phyloP scores from a whole-genome alignment of 2,888 invertebrate species.

The Drosophila flavopinicola region DNA sequence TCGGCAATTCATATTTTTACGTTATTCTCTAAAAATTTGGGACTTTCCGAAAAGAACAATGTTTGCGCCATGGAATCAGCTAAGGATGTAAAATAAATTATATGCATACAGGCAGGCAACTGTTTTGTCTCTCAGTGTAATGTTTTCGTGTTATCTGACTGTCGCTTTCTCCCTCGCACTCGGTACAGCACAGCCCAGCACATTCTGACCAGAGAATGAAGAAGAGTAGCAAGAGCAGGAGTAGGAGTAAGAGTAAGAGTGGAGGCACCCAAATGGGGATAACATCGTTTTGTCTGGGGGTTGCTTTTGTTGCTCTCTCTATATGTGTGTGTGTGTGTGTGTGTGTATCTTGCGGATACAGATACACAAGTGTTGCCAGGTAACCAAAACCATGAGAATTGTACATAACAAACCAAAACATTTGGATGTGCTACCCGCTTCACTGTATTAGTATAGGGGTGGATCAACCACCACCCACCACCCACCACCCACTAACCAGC shows the following conservation, averaged over 20 bases:
- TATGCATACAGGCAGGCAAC: too few species aligned
- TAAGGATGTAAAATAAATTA: too few species aligned
- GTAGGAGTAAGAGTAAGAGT: too few species aligned
- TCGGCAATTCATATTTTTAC: too few species aligned
- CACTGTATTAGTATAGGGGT: slow-evolving; percentile 37
- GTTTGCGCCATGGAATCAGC: too few species aligned
- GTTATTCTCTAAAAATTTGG: too few species aligned
- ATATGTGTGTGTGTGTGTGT: slow-evolving; percentile 30
- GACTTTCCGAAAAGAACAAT: too few species aligned
- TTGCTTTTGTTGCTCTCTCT: slow-evolving; percentile 23
- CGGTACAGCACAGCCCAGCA: neutral
- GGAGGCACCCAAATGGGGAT: slow-evolving; percentile 47
- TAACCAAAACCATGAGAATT: slow-evolving; percentile 66
- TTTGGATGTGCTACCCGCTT: slow-evolving; percentile 11
- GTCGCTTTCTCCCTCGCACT: neutral
- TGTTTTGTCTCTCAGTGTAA: slow-evolving; percentile 5
- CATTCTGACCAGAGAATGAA: slow-evolving; percentile 45
- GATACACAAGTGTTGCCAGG: slow-evolving; percentile 74
- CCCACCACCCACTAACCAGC: neutral
- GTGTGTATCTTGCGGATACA: slow-evolving; percentile 62
- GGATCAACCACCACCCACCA: slow-evolving; percentile 21
- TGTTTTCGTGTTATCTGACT: neutral
- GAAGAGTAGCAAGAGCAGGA: slow-evolving; percentile 21
- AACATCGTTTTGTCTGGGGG: slow-evolving; percentile 54
- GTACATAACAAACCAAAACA: slow-evolving; percentile 82